phyloP scores from a whole-genome alignment of 1,140 invertebrate genomes.

The Papilio dardanus region DNA sequence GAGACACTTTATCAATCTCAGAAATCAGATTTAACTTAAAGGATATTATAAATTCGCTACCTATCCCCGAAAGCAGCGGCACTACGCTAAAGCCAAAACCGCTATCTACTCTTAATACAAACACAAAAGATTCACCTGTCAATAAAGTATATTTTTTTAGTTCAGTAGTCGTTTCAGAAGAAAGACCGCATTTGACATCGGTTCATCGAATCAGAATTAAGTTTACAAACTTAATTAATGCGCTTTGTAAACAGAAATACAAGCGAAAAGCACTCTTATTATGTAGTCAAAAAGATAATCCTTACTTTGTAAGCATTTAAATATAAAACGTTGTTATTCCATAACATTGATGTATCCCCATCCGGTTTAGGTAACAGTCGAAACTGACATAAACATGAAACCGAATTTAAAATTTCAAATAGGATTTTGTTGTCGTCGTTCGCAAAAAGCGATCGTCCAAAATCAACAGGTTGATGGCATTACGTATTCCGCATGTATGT shows the following conservation, averaged over 20 bases:
- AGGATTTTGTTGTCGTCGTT: slow-evolving; percentile 56
- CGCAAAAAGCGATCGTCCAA: slow-evolving; percentile 50
- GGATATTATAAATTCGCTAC: slow-evolving; percentile 36
- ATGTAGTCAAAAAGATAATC: neutral
- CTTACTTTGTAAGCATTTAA: neutral
- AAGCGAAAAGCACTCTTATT: slow-evolving; percentile 23
- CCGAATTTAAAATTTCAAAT: slow-evolving; percentile 72
- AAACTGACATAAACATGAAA: slow-evolving; percentile 69
- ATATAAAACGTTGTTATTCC: slow-evolving; percentile 42
- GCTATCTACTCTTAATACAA: slow-evolving; percentile 60
- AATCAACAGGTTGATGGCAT: slow-evolving; percentile 60
- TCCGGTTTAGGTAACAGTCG: slow-evolving; percentile 64
- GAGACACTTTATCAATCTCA: slow-evolving; percentile 8
- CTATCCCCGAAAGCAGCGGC: slow-evolving; percentile 48
- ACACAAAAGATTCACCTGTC: slow-evolving; percentile 69
- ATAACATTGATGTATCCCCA: slow-evolving; percentile 70
- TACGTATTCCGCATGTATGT: slow-evolving; percentile 52
- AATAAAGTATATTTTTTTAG: slow-evolving; percentile 57
- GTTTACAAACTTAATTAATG: slow-evolving; percentile 43
- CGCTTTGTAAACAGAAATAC: neutral
- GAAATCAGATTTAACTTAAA: slow-evolving; percentile 12
- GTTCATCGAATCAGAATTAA: slow-evolving; percentile 66
- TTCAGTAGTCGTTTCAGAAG: slow-evolving; percentile 55
- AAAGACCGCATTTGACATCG: slow-evolving; percentile 64
- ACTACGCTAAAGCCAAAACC: slow-evolving; percentile 49